These are phyloP conservation scores for Sericinus montela DNA, from an alignment of 2,888 invertebrate species.

Conservation along the genomic window DNA sequence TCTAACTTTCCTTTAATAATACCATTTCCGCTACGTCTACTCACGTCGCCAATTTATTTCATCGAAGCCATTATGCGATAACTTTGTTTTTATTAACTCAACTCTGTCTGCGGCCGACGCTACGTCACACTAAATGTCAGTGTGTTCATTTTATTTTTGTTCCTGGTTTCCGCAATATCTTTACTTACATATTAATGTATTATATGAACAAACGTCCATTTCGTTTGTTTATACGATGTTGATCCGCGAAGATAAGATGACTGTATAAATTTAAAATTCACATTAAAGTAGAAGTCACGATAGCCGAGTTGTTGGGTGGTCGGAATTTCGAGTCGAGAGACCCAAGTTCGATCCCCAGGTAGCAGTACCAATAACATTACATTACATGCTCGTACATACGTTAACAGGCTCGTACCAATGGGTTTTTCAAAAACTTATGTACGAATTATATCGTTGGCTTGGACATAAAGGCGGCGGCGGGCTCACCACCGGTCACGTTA, in stretches of 20 bases:
- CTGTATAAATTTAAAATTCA: neutral
- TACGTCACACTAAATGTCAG: constrained; percentile 25
- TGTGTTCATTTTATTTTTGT: constrained; percentile 40
- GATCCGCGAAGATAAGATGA: too few relatives aligned
- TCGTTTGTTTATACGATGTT: neutral
- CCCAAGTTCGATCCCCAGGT: too few relatives aligned
- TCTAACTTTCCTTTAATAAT: constrained; percentile 20
- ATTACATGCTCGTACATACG: too few relatives aligned
- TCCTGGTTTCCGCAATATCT: constrained; percentile 12
- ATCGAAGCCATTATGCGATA: constrained; percentile 30
- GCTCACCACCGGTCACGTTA: too few relatives aligned
- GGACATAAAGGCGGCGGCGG: too few relatives aligned
- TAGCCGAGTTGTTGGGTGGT: too few relatives aligned
- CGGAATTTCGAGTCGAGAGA: too few relatives aligned
- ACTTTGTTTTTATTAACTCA: constrained; percentile 28
- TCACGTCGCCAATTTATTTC: constrained; percentile 20
- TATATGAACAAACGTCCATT: neutral
- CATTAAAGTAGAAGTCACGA: too few relatives aligned
- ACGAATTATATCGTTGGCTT: too few relatives aligned
- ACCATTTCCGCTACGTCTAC: constrained; percentile 15
- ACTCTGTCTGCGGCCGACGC: constrained; percentile 25
- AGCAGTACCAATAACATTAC: too few relatives aligned
- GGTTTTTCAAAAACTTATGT: too few relatives aligned
- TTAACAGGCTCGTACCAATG: too few relatives aligned
- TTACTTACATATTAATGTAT: constrained; percentile 1